Conservation (phyloP, 2,113 vertebrate species). For the Microcebus lehilahytsara region DNA sequence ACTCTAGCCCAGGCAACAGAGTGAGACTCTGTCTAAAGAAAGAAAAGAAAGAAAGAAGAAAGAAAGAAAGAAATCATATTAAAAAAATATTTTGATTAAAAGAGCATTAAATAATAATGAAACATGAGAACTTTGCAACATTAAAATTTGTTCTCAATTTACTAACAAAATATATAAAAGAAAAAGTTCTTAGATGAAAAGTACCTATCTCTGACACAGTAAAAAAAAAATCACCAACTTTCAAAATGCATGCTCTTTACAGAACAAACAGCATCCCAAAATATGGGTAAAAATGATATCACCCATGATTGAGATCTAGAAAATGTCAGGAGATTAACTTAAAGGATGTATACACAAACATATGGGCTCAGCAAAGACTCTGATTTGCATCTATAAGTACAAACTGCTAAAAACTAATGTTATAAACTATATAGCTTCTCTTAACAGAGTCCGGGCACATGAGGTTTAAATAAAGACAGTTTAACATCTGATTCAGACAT, state of each 20-base stretch:
- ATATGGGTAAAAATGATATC: neutral
- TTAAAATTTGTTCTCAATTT: neutral
- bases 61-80: neutral
- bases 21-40: no score
- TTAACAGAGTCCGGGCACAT: neutral
- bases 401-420: neutral
- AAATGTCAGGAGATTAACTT: neutral
- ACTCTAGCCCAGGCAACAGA: no score
- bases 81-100: no score
- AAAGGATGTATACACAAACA: neutral
- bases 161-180: neutral
- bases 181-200: neutral
- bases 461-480: conserved; percentile 1
- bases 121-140: neutral
- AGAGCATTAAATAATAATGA: neutral
- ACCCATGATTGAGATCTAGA: neutral
- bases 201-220: neutral
- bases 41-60: no score
- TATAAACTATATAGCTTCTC: neutral
- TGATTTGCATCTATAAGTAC: neutral
- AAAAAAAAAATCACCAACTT: neutral
- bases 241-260: neutral
- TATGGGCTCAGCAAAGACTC: neutral
- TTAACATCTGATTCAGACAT: neutral
- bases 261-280: neutral